Conservation (phyloP, 2,888 invertebrate species). For the Tetropium fuscum region DNA sequence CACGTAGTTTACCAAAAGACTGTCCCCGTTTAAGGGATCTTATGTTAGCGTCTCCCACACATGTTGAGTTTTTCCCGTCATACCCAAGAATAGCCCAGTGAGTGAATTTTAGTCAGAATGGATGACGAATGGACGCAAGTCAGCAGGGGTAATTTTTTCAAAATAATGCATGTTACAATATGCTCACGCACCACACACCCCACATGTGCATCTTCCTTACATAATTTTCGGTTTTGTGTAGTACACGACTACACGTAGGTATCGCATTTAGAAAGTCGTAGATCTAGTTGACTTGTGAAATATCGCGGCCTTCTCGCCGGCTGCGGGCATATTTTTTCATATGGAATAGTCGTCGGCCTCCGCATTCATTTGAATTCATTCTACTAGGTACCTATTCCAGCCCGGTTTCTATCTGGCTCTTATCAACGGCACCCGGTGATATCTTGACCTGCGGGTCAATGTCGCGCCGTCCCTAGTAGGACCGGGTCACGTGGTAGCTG, state of each 20-base stretch:
- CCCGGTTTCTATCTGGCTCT: neutral
- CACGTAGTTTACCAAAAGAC: slow-evolving; percentile 29
- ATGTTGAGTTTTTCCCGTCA: slow-evolving; percentile 49
- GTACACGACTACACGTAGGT: too few relatives aligned
- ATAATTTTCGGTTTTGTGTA: slow-evolving; percentile 27
- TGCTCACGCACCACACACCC: neutral
- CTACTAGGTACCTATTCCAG: slow-evolving; percentile 8
- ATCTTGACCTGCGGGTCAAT: neutral
- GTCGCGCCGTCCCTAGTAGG: neutral
- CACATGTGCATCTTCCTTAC: slow-evolving; percentile 1
- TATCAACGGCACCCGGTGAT: neutral
- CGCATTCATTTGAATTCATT: slow-evolving; percentile 16
- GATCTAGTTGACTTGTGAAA: slow-evolving; percentile 57
- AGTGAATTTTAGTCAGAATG: slow-evolving; percentile 44
- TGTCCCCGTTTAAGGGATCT: slow-evolving; percentile 27
- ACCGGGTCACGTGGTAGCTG: neutral
- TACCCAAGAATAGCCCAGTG: slow-evolving; percentile 59
- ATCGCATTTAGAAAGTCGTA: slow-evolving; percentile 53
- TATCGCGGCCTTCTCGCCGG: slow-evolving; percentile 44
- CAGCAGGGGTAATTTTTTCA: slow-evolving; percentile 45
- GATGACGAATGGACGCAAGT: slow-evolving; percentile 50
- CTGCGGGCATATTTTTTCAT: slow-evolving; percentile 28
- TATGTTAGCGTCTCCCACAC: slow-evolving; percentile 43
- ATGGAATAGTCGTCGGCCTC: slow-evolving; percentile 19
- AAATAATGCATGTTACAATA: neutral